Evolutionary conservation across 2,888 invertebrate genomes (phyloP).

Genomic region (Hoplodrina blanda): DNA sequence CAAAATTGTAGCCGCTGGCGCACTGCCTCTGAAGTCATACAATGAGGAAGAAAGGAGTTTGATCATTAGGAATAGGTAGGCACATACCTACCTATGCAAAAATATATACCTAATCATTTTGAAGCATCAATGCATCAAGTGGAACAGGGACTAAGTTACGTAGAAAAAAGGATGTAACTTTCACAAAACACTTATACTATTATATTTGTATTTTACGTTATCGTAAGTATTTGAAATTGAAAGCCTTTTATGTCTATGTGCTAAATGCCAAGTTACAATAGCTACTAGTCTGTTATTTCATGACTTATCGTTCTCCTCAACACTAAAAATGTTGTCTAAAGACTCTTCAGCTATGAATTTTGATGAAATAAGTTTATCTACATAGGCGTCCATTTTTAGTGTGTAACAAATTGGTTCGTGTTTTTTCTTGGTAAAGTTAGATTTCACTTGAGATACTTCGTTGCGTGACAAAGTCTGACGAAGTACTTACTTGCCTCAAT

Average conservation of each 20-base stretch:
- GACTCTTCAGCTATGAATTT: slow-evolving; percentile 6
- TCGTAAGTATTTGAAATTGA: slow-evolving; percentile 9
- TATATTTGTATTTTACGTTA: background rate
- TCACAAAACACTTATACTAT: background rate
- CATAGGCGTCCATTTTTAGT: slow-evolving; percentile 1
- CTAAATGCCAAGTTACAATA: no score
- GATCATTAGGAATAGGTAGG: slow-evolving; percentile 7
- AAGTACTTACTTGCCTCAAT: background rate
- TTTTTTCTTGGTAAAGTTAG: slow-evolving; percentile 6
- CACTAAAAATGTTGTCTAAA: background rate
- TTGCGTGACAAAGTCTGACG: background rate
- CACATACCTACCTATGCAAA: background rate
- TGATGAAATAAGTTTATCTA: background rate
- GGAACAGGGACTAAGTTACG: background rate
- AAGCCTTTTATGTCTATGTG: background rate
- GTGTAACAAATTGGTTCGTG: slow-evolving; percentile 5
- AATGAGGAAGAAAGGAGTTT: slow-evolving; percentile 8
- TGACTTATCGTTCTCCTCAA: background rate
- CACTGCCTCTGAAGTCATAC: background rate
- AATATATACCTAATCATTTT: slow-evolving; percentile 24
- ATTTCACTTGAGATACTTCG: slow-evolving; percentile 4
- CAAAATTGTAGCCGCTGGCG: slow-evolving; percentile 23
- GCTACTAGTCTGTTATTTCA: no score
- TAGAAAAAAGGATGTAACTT: slow-evolving; percentile 20
- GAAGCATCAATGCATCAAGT: background rate